Evolutionary conservation across 2,888 invertebrate species (phyloP), one percentile per base, ranked within the genome.

Genomic region (Chymomyza procnemis): DNA sequence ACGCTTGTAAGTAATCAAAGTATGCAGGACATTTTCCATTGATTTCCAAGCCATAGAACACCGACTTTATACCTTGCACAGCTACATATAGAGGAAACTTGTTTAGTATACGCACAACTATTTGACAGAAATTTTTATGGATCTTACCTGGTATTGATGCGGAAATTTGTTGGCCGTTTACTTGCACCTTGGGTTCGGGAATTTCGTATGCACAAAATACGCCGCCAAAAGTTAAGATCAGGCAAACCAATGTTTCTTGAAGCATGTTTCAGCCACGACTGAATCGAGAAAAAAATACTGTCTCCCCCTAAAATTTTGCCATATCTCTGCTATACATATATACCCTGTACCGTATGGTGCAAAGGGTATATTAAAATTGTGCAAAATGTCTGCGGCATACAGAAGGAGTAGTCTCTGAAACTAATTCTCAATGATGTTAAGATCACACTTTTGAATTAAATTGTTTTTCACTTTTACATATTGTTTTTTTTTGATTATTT

Each of bases 1-100:
- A 5, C 34, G 12, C 12, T 12, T 41, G 12, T 14, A 41, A 9
- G 12, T 41, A 41, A 54, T 54, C n/a, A 88, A 86, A 1, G 85
- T 83, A 0, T 67, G 54, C 18, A 81, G 55, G 3, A 80, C 76
- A 93, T 0, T 86, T 82, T 22, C 92, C 90, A 87, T 95, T 95
- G n/a, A 94, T 79, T 72, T 94, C 93, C 0, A 93, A 94, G 89
- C 95, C 93, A 87, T 95, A 94, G 0, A 92, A 93, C 79, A 95
- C 94, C 4, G 93, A 83, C 59, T 90, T 90, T 0, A 94, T 78
- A 1, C 92, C 93, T 95, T 92, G 71, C 62, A 26, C 34, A 54
- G 12, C 1, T 50, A 18, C 12, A 12, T 2, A 41, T 34, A 1
- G 16, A 46, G 30, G 1, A 47, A 58, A 14, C 5, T 12, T 14